Percentiles rank a stretch among this genome's conserved stretches.
Conservation (phyloP, 2,113 vertebrate genomes). For the Cricetomys ansorgei region DNA sequence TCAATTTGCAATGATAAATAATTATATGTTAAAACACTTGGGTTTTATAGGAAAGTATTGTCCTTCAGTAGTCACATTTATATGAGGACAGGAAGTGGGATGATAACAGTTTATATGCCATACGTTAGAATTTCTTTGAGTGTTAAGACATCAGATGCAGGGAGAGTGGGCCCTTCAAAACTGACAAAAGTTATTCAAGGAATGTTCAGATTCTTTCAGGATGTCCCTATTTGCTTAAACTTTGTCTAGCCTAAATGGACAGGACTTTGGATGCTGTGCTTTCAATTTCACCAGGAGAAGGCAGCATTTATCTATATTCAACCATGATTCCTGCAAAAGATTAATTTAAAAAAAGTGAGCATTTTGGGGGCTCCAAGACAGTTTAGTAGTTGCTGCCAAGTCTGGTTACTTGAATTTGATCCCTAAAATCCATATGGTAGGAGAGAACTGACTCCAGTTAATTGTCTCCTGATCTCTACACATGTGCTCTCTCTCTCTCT, state of each 20-base stretch:
- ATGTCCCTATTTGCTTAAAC: neutral
- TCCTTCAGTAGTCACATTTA: slow-evolving; percentile 3
- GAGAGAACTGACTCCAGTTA: neutral
- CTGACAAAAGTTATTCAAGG: neutral
- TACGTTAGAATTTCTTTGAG: neutral
- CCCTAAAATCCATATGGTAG: neutral
- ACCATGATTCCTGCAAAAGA: neutral
- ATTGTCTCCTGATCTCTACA: neutral
- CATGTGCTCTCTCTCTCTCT: too few relatives aligned
- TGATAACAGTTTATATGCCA: neutral
- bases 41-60: slow-evolving; percentile 4
- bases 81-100: neutral
- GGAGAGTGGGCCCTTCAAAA: neutral
- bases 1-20: slow-evolving; percentile 14
- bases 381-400: neutral
- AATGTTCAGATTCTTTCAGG: neutral
- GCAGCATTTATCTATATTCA: neutral
- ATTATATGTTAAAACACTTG: neutral
- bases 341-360: neutral
- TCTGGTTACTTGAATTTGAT: neutral
- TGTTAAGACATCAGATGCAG: neutral
- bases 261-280: neutral
- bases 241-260: neutral
- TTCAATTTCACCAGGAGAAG: slow-evolving; percentile 38
- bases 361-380: neutral